phyloP scores from a whole-genome alignment of 2,888 invertebrate species.

The Hypolimnas misippus region DNA sequence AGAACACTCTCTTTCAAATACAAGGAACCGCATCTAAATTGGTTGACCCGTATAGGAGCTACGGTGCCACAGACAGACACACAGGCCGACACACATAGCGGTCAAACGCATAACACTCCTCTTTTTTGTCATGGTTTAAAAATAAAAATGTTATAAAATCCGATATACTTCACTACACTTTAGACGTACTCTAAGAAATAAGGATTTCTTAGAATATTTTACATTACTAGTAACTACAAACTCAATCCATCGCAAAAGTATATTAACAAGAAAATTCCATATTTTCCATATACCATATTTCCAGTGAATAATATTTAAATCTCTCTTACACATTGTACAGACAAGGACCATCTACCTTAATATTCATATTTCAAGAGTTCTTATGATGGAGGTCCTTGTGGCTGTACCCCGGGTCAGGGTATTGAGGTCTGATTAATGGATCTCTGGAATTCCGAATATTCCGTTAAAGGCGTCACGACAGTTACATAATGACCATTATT shows the following conservation, averaged over 20 bases:
- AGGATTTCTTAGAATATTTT: no score
- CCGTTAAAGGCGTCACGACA: neutral
- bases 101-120: no score
- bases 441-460: neutral
- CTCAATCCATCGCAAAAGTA: neutral
- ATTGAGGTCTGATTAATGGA: slow-evolving; percentile 8
- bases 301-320: neutral
- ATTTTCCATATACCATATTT: neutral
- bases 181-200: no score
- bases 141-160: no score
- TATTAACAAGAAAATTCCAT: neutral
- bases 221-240: no score
- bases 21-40: no score
- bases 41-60: no score
- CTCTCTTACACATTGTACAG: neutral
- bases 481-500: slow-evolving; percentile 8
- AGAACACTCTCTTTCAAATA: no score
- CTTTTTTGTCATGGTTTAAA: no score
- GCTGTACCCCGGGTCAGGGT: neutral
- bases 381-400: neutral
- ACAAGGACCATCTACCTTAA: neutral
- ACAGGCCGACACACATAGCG: no score
- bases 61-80: no score
- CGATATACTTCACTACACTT: no score
- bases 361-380: slow-evolving; percentile 2